These are phyloP conservation scores for Clarias magur DNA, from an alignment of 2,113 vertebrate genomes.

Conservation along the genomic window DNA sequence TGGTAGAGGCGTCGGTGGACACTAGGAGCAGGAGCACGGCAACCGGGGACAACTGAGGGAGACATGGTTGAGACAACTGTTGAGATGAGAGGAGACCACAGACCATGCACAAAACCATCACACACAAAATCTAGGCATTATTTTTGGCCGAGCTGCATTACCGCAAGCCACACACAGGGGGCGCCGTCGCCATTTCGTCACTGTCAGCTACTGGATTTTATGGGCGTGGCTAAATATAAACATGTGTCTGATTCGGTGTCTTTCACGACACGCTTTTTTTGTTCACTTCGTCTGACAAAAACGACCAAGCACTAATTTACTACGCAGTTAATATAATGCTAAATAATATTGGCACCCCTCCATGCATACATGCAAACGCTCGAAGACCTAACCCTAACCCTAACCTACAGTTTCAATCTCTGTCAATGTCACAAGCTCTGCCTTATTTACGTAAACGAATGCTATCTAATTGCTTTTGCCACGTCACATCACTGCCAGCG, in stretches of 20 bases:
- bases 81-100: too few relatives aligned
- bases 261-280: too few relatives aligned
- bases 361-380: too few relatives aligned
- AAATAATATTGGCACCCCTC: not conserved
- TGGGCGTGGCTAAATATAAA: not conserved
- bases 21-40: slow-evolving; percentile 30
- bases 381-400: too few relatives aligned
- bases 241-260: not conserved
- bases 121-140: not conserved
- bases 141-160: not conserved
- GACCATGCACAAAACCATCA: not conserved
- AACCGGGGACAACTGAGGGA: slow-evolving; percentile 41
- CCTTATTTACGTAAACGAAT: not conserved
- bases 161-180: not conserved
- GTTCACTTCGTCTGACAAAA: too few relatives aligned
- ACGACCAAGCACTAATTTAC: too few relatives aligned
- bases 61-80: not conserved
- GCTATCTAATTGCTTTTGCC: not conserved
- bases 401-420: not conserved
- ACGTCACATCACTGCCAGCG: not conserved
- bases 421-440: not conserved
- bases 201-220: not conserved
- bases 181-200: not conserved
- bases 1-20: not conserved
- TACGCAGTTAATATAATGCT: not conserved